Base-by-base conservation (phyloP, 2,888 invertebrate species). In the Lycocerus yunnanus region DNA sequence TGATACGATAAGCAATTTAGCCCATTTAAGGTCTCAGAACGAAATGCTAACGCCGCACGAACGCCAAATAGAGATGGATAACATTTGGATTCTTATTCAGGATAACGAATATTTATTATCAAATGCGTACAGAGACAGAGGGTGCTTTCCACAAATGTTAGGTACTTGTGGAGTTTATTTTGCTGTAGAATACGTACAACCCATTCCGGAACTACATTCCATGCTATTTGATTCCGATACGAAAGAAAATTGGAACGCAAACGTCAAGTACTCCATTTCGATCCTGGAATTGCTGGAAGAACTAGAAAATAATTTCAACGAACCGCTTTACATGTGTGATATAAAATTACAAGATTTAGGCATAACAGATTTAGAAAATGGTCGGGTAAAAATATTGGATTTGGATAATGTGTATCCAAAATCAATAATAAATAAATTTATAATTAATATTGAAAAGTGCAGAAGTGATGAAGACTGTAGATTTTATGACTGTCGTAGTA, bases 261-360 rank as follows among this genome's bases (percentile, higher is more conserved):
- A 90, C 72, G 83, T 91, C 1, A 89, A 89, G 80, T 84, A 90
- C 10, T 90, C 91, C 1, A 85, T 91, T 10, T 88, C 90, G 86
- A 90, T 93, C 16, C 84, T 93, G 77, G 91, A 92, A 80, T 87
- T 92, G 18, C 81, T 93, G 3, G 88, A 90, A 68, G 88, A 90
- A 75, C 84, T 93, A 66, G 92, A 93, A 61, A 87, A 86, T 20
- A 88, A 87, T 58, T 89, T 91, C 75, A 88, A 89, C 1, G 91
- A 92, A 79, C 90, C 91, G 1, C 88, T 93, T 74, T 89, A 91
- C 81, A 85, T 93, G 18, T 94, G 94, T 85, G 92, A 93, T 86
- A 88, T 93, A 0, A 92, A 93, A 85, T 86, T 91, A 75, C 89
- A 90, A 75, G 91, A 93, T 83, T 93, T 93, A 85, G 93, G 93